phyloP scores from a whole-genome alignment of 2,113 vertebrate species.

The Pygathrix nemaeus region DNA sequence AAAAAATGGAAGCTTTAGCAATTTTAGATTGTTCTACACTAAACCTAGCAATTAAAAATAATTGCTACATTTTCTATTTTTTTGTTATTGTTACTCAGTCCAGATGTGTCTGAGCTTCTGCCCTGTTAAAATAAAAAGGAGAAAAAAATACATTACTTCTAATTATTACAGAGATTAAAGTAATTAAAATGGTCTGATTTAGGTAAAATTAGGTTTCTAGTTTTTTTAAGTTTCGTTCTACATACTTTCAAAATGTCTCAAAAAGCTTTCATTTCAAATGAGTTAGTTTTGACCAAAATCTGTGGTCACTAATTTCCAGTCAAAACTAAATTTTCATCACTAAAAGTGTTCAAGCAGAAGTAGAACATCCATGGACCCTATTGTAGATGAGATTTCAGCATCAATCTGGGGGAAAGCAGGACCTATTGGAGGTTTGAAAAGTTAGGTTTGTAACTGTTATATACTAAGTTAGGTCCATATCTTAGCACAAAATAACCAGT shows the following conservation, averaged over 20 bases:
- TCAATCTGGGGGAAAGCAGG: not conserved
- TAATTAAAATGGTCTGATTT: conserved; percentile 57
- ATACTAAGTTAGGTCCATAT: not conserved
- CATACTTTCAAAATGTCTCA: conserved; percentile 34
- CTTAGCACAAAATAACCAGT: not conserved
- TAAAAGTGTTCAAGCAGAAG: not conserved
- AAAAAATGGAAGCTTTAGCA: conserved; percentile 65
- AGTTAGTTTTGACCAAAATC: conserved; percentile 18
- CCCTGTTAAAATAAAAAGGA: conserved; percentile 46
- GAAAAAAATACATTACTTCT: conserved; percentile 32
- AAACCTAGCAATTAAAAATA: conserved; percentile 81
- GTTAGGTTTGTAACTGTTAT: not conserved
- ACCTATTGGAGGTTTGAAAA: not conserved
- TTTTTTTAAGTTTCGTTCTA: not conserved
- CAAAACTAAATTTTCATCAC: not conserved
- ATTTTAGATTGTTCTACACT: conserved; percentile 79
- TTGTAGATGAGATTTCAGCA: not conserved
- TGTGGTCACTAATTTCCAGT: not conserved
- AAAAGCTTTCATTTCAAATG: not conserved
- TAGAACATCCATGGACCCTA: not conserved
- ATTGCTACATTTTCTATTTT: conserved; percentile 73
- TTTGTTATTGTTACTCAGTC: conserved; percentile 68
- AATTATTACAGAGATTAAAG: conserved; percentile 53
- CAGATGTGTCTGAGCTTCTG: conserved; percentile 47
- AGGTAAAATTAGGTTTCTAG: not conserved